phyloP scores from a whole-genome alignment of 1,140 invertebrate genomes.

The Atta colombica region DNA sequence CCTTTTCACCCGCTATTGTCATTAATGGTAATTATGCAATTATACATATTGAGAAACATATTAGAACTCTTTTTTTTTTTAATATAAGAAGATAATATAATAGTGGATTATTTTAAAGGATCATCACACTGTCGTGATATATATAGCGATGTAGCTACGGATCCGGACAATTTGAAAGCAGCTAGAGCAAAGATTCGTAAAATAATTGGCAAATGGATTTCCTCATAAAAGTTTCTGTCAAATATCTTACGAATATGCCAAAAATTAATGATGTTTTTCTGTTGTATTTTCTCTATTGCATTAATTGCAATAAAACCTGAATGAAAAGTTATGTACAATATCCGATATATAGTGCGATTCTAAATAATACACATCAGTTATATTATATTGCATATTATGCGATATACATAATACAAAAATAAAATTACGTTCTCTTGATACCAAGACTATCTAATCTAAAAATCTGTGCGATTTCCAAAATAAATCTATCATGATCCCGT shows the following conservation, averaged over 20 bases:
- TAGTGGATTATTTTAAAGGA: conserved; percentile 82
- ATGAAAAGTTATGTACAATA: conserved; percentile 44
- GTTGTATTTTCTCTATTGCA: neutral
- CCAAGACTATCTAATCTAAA: conserved; percentile 22
- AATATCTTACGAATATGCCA: neutral
- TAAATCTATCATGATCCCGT: neutral
- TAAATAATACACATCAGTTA: conserved; percentile 1
- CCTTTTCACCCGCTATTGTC: conserved; percentile 86
- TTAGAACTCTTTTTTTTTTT: neutral
- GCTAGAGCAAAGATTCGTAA: conserved; percentile 87
- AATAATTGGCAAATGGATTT: conserved; percentile 88
- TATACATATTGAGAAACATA: neutral
- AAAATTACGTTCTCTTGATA: conserved; percentile 42
- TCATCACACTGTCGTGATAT: conserved; percentile 93
- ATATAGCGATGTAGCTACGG: conserved; percentile 86
- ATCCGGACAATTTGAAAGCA: conserved; percentile 88
- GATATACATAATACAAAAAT: conserved; percentile 41
- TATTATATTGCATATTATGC: neutral
- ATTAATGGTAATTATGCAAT: conserved; percentile 81
- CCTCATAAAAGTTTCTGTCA: neutral
- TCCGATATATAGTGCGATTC: conserved; percentile 2
- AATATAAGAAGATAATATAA: neutral
- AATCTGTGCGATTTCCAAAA: conserved; percentile 3
- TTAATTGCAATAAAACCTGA: neutral
- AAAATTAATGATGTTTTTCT: neutral